phyloP scores from a whole-genome alignment of 2,888 invertebrate species.

The Leptopilina drosophilae region DNA sequence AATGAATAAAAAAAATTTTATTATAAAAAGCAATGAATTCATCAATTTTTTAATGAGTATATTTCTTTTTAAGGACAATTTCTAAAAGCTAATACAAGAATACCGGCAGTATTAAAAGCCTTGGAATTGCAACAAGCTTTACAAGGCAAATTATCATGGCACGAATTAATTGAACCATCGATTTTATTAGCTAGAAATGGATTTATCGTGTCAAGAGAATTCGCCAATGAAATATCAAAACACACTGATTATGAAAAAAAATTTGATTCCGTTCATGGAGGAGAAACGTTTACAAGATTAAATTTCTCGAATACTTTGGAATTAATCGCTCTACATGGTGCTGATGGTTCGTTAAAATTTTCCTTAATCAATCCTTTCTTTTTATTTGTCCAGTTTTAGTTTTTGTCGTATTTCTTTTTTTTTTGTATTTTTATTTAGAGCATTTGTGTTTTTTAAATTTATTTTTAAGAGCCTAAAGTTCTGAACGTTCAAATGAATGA shows the following conservation, averaged over 20 bases:
- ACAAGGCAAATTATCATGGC: constrained; percentile 81
- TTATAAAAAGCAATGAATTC: no score
- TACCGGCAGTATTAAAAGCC: constrained; percentile 82
- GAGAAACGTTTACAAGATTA: constrained; percentile 77
- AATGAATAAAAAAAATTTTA: no score
- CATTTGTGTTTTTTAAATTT: not conserved
- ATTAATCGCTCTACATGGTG: constrained; percentile 76
- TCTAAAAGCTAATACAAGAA: constrained; percentile 61
- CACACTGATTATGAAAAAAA: constrained; percentile 75
- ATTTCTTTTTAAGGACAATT: constrained; percentile 50
- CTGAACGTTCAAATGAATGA: no score
- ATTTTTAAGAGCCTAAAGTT: no score
- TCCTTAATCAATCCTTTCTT: constrained; percentile 39
- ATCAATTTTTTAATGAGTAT: constrained; percentile 19
- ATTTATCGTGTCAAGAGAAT: constrained; percentile 78
- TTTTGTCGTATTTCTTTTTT: not conserved
- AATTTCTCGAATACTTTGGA: constrained; percentile 79
- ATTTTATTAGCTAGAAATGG: constrained; percentile 80
- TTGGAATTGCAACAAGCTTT: constrained; percentile 79
- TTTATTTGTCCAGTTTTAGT: constrained; percentile 4
- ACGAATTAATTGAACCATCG: constrained; percentile 80
- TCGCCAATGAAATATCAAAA: constrained; percentile 76
- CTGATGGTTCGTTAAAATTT: constrained; percentile 65
- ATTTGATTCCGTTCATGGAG: constrained; percentile 74
- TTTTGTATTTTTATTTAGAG: constrained; percentile 28